Evolutionary conservation across 92 coral and sea anemone genomes (phyloP), one percentile per base, ranked within the genome.

Genomic region (Epizoanthus illoricatus): DNA sequence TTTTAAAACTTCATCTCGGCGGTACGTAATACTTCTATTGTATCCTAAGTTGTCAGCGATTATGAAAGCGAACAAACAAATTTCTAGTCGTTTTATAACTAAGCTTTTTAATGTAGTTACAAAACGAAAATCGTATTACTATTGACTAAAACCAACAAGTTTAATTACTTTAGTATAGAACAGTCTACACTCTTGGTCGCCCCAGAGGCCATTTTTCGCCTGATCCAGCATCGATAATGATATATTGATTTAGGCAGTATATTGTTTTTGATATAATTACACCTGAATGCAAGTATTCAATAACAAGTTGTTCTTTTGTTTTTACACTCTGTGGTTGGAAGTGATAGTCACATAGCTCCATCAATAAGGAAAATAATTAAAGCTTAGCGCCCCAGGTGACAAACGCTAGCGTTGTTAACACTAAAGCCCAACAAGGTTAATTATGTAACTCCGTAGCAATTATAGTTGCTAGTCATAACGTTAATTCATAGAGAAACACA

Each of bases 321-420:
- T 78, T 70, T 42, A 45, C 19, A 49, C 33, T 39, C 71, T 78
- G 71, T 62, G 67, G 67, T 21, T 76, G 16, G 56, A 47, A 78
- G 23, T 61, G 36, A 63, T 63, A 41, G 52, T 64, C 36, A 64
- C 82, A 42, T 60, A 63, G 19, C 59, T 16, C 57, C 45, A 20
- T 78, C 40, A 45, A 62, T 28, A 39, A 68, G 9, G 3, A 39
- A 36, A 68, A 68, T 33, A 16, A 24, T 19, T 4, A 78, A 43
- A 57, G 49, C 82, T 43, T 17, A 12, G 82, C 58, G 82, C 82
- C 65, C 82, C 82, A 78, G 82, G 82, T 78, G 82, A 78, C 9
- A 45, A 19, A 19, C 13, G 43, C 24, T 62, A n/a, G n/a, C 20
- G 19, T 39, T 42, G 57, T 41, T 61, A 76, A 76, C 81, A 76